Evolutionary conservation across 1,140 invertebrate genomes (phyloP).

Genomic region (Caerostris darwini): DNA sequence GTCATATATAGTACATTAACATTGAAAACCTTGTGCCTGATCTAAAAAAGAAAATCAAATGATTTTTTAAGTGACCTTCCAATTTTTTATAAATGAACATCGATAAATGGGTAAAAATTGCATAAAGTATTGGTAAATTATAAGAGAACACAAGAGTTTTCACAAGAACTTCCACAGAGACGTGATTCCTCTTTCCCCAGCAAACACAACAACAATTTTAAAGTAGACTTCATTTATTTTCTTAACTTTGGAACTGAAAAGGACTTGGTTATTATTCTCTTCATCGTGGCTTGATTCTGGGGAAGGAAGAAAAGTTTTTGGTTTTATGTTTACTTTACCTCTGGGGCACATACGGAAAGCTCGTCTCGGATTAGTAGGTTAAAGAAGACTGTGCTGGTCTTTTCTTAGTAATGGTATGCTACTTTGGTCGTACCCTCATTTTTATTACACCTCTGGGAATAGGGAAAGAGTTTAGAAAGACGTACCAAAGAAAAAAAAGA

Average conservation of each 20-base stretch:
- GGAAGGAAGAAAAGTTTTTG: background rate
- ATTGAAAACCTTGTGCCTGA: too few relatives aligned
- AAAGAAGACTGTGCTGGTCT: background rate
- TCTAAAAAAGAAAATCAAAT: background rate
- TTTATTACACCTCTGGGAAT: conserved; percentile 39
- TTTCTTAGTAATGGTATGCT: conserved; percentile 26
- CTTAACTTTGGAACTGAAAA: conserved; percentile 27
- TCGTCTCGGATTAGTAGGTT: conserved; percentile 21
- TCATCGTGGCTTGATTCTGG: conserved; percentile 6
- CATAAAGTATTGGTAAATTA: conserved; percentile 51
- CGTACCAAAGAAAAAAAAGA: background rate
- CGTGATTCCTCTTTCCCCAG: background rate
- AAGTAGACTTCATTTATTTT: conserved; percentile 57
- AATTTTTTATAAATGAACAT: conserved; percentile 35
- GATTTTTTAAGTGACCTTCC: conserved; percentile 22
- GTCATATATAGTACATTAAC: too few relatives aligned
- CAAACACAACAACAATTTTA: background rate
- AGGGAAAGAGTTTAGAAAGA: background rate
- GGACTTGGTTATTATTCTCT: conserved; percentile 57
- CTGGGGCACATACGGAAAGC: conserved; percentile 2
- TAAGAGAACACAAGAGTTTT: background rate
- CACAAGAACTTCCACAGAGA: background rate
- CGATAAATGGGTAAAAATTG: conserved; percentile 28
- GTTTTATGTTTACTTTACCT: conserved; percentile 56
- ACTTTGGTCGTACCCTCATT: conserved; percentile 8